Base-by-base conservation (phyloP, 1,140 invertebrate species). In the Drosophila yakuba region DNA sequence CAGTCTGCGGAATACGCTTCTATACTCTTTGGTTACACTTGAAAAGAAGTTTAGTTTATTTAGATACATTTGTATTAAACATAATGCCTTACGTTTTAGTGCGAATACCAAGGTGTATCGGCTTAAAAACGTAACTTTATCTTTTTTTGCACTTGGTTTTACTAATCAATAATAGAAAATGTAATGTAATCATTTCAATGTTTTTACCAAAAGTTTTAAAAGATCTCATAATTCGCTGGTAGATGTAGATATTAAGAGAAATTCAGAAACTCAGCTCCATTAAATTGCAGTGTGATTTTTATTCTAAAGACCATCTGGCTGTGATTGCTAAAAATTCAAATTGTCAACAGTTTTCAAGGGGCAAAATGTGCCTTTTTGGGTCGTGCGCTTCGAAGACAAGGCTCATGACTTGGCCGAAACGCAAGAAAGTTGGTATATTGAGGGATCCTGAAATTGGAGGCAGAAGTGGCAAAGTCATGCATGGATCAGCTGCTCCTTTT, bases 281-380 rank as follows among this genome's bases (percentile, higher is more conserved):
- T 61, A 14, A 15, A 6, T 47, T 11, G 0, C 23, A 35, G 62
- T 67, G 48, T 32, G 1, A 1, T 15, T 15, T 60, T 17, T 68
- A 32, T 36, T 52, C 8, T 56, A 38, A 15, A 41, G 52, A 20
- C 58, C 75, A 61, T 76, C 62, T 50, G 72, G 39, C 38, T 17
- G 25, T 57, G 71, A 63, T 59, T 71, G 55, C 32, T 36, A 5
- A 73, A 73, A 50, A 82, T 83, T 86, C 58, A 86, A 79, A 79
- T 83, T 86, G 83, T 86, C 83, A 86, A 86, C 83, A 88, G 63
- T 59, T 82, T 83, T 52, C 41, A 38, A 66, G 50, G 82, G 51
- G 66, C 74, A 78, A 75, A 62, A 82, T 86, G 60, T 82, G 82
- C 81, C 69, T 47, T 68, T 69, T 44, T 38, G 62, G 59, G 48